These are phyloP conservation scores for Drosophila leontia DNA, from an alignment of 1,140 invertebrate genomes.

Conservation along the genomic window DNA sequence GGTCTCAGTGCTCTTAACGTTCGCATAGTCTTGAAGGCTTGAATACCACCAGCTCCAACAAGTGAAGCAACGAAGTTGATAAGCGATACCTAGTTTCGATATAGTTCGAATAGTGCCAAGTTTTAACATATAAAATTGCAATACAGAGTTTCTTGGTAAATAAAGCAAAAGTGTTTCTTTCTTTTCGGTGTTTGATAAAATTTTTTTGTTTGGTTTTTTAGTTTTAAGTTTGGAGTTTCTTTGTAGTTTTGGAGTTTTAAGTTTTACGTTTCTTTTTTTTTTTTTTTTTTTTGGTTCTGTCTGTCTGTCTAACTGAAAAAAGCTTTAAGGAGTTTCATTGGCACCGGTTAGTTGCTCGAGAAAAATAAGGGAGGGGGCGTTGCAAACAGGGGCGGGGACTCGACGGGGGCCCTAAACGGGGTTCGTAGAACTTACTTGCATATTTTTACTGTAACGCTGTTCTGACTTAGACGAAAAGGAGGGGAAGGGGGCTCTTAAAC, in stretches of 20 bases:
- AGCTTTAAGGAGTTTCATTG: slow-evolving; percentile 25
- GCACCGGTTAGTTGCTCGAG: slow-evolving; percentile 32
- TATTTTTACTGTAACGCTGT: slow-evolving; percentile 14
- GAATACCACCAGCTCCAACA: slow-evolving; percentile 96
- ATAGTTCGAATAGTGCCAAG: slow-evolving; percentile 83
- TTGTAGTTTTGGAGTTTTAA: neutral
- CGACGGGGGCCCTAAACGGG: slow-evolving; percentile 21
- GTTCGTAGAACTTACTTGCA: slow-evolving; percentile 50
- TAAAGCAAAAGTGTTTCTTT: slow-evolving; percentile 46
- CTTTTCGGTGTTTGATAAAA: slow-evolving; percentile 19
- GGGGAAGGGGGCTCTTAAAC: slow-evolving; percentile 30
- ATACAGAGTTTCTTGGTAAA: slow-evolving; percentile 22
- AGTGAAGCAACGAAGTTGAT: slow-evolving; percentile 98
- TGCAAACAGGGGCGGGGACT: slow-evolving; percentile 1
- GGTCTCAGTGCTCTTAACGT: slow-evolving; percentile 97
- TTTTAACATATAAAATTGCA: slow-evolving; percentile 68
- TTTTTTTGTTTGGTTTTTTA: slow-evolving; percentile 1
- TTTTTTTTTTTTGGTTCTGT: slow-evolving; percentile 23
- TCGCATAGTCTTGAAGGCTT: slow-evolving; percentile 99
- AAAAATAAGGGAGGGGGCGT: neutral
- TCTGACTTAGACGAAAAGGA: slow-evolving; percentile 39
- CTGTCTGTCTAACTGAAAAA: slow-evolving; percentile 52
- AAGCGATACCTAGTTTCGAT: slow-evolving; percentile 93
- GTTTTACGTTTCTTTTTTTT: slow-evolving; percentile 9
- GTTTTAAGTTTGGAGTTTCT: neutral